Base-by-base conservation (phyloP, 2,113 vertebrate genomes). In the Myotis davidii region DNA sequence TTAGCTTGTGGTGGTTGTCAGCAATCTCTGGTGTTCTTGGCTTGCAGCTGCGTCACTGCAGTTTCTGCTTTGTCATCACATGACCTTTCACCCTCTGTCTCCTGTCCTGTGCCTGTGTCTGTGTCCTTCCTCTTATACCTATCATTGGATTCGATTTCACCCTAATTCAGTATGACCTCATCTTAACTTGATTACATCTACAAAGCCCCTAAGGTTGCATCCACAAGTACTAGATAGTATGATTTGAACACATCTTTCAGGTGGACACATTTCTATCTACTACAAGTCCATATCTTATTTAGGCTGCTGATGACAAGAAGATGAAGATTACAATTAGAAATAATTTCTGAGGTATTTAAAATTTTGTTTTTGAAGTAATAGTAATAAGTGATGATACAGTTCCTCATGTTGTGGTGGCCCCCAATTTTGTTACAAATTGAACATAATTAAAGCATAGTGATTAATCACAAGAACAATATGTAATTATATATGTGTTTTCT, bases 271-370 rank as follows among this genome's bases (percentile, higher is more conserved):
- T 59, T 64, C 17, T 37, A 12, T 59, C 25, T 12, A 65, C 76
- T 72, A 20, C 2, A 83, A 50, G 56, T 27, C 37, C 10, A 6
- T 56, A 18, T 79, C 59, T 88, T 70, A 37, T 82, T 65, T 77
- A n/a, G 61, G n/a, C 52, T 93, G 4, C 34, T 84, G 32, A 17
- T 78, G 34, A 52, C 34, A 69, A 70, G 37, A 85, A 84, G 32
- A 42, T 0, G 0, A 67, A 67, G 21, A 89, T 73, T 50, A 52
- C 13, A 29, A 9, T 85, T 67, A 67, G 39, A 94, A 79, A 69
- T 67, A 69, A 67, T 87, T 83, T 86, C 29, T 83, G 42, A 88
- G 65, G 18, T 78, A 88, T 72, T 90, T 93, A 39, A 29, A 87
- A 37, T 6, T 52, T 86, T 52, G 48, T 85, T 69, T 42, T 56